Base-by-base conservation (phyloP, 2,888 invertebrate genomes). In the Drosophila falleni region DNA sequence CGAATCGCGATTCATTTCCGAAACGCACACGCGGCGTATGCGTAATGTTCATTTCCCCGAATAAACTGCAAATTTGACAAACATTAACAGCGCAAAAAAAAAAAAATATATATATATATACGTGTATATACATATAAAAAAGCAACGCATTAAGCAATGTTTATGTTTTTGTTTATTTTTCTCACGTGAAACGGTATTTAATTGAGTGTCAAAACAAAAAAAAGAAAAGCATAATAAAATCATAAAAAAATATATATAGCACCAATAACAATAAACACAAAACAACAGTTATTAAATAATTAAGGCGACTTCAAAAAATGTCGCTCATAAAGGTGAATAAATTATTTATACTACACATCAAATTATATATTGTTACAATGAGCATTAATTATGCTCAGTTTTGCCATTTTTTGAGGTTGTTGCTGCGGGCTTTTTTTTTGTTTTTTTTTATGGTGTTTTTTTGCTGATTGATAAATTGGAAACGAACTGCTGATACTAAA, bases 321-420 rank as follows among this genome's bases (percentile, higher is more conserved):
- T 73, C 31, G 63, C 39, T 49, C 47, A 49, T 62, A 62, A 71
- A 75, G 79, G 79, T 79, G 74, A 78, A 72, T 75, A 63, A 58
- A 41, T 46, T 15, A 62, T 41, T 11, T 5, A 49, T 29, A 26
- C 16, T 11, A 23, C 4, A 5, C 11, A 47, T 29, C 29, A 47
- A 19, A 19, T n/a, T 31, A 10, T 47, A 31, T n/a, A 39, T 47
- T 16, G 46, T 37, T 35, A 47, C 37, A 16, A 55, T 42, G 19
- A 33, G 19, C 26, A 33, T 16, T 37, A 19, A 39, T 44, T 26
- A 35, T 26, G n/a, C 46, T 26, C 8, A 3, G 11, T 11, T 15
- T 50, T 8, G 1, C 1, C 15, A 37, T 16, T 26, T n/a, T 35
- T 16, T 58, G 4, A 31, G 1, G 31, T 5, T 19, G 3, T 42